Base-by-base conservation (phyloP, 2,797 vertebrate species). In the Myotis findleyi region DNA sequence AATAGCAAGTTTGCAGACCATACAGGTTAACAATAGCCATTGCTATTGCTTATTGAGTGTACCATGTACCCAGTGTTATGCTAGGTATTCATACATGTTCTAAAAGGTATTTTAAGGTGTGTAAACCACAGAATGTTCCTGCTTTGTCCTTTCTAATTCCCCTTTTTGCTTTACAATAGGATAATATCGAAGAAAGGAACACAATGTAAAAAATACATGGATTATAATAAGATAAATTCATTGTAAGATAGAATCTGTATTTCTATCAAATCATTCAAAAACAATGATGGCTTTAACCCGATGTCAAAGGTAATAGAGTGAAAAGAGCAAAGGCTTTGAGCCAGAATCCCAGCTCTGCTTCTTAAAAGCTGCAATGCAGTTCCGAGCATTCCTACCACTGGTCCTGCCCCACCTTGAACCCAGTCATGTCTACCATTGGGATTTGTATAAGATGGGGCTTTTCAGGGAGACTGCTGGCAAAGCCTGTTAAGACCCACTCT, bases 191-290 rank as follows among this genome's bases (percentile, higher is more conserved):
- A 81, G 38, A 71, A 71, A 81, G 80, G n/a, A 25, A 68, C 25
- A 25, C 2, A 71, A 55, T 7, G 4, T 49, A 25, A 18, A 66
- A 73, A 57, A 87, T 33, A 71, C 14, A 49, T 12, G 5, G 17
- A 83, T 25, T 55, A 12, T 64, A 87, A 20, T 12, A 51, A 47
- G 27, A 12, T 47, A 72, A 47, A 89, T 89, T 47, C 69, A 11
- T 75, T 83, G 17, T 7, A 55, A 44, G 8, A 25, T 49, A 68
- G 64, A 93, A 82, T 75, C 69, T 59, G 5, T 33, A 14, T 80
- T 91, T 82, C n/a, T 68, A 51, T 72, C n/a, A 47, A 89, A 14
- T 81, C 16, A 27, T 47, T 89, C 18, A 9, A 41, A 82, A 85
- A 81, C 12, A 79, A 30, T 12, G 23, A 69, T 85, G 41, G 11